Percentiles rank a stretch among this genome's conserved stretches.
phyloP scores from a whole-genome alignment of 2,113 vertebrate species.

The Aptenodytes patagonicus region DNA sequence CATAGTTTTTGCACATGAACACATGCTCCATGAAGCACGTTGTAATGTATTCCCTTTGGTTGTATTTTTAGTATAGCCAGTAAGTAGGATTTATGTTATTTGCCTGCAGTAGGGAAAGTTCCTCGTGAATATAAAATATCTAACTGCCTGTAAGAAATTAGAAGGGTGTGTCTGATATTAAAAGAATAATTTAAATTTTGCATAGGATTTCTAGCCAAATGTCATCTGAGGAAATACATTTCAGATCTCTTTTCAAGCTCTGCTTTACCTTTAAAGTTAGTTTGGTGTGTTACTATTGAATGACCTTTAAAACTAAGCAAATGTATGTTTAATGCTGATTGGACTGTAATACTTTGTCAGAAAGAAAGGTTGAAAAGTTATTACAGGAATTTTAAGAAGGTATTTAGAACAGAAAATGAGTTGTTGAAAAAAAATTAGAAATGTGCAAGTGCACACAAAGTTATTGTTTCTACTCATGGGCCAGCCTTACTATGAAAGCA shows the following conservation, averaged over 20 bases:
- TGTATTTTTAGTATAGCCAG: neutral
- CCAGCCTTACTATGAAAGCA: neutral
- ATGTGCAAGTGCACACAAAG: neutral
- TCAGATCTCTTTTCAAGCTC: neutral
- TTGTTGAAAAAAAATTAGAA: neutral
- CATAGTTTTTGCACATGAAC: neutral
- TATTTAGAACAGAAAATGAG: neutral
- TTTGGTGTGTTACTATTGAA: neutral
- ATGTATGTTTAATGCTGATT: neutral
- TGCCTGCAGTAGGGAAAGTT: neutral
- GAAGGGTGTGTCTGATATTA: neutral
- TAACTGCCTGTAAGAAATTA: neutral
- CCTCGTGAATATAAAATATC: neutral
- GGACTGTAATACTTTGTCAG: neutral
- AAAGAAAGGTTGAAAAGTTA: neutral
- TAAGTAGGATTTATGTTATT: neutral
- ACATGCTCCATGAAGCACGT: neutral
- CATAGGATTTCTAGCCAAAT: neutral
- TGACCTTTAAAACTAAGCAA: constrained; percentile 30
- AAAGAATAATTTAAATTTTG: neutral
- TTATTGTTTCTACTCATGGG: neutral
- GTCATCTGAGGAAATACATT: neutral
- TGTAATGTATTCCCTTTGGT: neutral
- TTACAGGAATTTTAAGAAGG: neutral
- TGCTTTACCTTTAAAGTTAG: neutral